Percentiles rank a stretch among this genome's conserved stretches.
Conservation (phyloP, 1,140 invertebrate species). For the Hyphantria cunea region DNA sequence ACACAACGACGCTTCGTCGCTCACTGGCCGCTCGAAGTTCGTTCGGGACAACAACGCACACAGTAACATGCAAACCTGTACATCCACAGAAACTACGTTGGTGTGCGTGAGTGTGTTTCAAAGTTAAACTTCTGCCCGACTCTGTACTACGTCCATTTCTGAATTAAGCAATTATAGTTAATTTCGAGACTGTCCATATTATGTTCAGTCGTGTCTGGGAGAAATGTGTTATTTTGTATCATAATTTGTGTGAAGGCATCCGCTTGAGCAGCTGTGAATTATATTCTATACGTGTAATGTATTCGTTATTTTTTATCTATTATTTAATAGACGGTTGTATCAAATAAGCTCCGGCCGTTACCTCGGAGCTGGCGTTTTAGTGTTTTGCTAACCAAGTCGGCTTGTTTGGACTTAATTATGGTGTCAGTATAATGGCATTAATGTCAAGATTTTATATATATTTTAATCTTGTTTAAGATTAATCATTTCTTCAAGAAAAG, state of each 20-base stretch:
- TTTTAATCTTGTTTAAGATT: not conserved
- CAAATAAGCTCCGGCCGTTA: conserved; percentile 11
- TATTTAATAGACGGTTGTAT: conserved; percentile 25
- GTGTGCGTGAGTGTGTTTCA: conserved; percentile 13
- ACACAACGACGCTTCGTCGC: conserved; percentile 11
- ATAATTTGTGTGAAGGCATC: conserved; percentile 79
- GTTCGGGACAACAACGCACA: conserved; percentile 13
- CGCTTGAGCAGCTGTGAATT: conserved; percentile 77
- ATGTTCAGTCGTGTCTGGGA: conserved; percentile 60
- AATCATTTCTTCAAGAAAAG: too few species aligned
- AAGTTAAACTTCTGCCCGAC: conserved; percentile 58
- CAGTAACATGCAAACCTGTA: not conserved
- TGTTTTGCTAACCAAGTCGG: conserved; percentile 11
- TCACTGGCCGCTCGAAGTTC: conserved; percentile 4
- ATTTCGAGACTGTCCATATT: conserved; percentile 73
- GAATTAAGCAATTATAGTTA: conserved; percentile 81
- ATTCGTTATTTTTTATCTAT: conserved; percentile 52
- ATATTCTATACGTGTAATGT: conserved; percentile 51
- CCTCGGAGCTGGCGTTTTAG: conserved; percentile 4
- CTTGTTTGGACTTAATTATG: conserved; percentile 18
- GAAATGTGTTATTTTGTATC: conserved; percentile 79
- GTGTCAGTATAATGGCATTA: conserved; percentile 3
- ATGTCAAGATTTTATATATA: conserved; percentile 2
- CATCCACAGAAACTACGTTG: not conserved
- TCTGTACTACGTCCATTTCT: conserved; percentile 53